Conservation (phyloP, 2,113 vertebrate species). For the Chlamydotis undulata region DNA sequence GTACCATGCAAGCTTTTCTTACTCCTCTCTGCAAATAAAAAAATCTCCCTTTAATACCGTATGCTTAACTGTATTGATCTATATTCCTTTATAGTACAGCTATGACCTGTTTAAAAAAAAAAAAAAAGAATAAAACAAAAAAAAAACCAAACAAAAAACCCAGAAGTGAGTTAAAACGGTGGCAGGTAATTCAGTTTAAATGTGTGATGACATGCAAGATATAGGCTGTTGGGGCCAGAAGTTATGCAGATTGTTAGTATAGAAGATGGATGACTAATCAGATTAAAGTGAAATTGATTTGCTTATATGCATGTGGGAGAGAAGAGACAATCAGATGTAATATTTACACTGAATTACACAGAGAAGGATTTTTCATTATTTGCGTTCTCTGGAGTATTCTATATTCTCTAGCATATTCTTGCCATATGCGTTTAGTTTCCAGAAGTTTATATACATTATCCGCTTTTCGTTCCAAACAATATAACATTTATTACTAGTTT, state of each 20-base stretch:
- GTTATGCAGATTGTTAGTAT: neutral
- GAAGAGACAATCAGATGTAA: neutral
- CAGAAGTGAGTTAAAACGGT: neutral
- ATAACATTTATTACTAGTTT: constrained; percentile 8
- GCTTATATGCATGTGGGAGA: neutral
- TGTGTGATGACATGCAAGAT: neutral
- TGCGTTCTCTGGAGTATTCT: neutral
- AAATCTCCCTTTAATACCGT: neutral
- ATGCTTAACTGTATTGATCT: neutral
- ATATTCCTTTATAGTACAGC: neutral
- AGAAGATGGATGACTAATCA: neutral
- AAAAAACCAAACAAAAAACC: too few species aligned
- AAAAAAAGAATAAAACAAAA: too few species aligned
- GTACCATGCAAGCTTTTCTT: neutral
- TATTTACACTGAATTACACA: neutral
- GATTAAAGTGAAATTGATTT: neutral
- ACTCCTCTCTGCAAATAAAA: neutral
- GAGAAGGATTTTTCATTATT: neutral
- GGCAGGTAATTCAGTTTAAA: neutral
- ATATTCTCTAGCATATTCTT: neutral
- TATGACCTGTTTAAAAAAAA: neutral
- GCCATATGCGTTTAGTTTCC: constrained; percentile 23
- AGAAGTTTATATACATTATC: constrained; percentile 36
- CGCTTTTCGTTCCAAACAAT: constrained; percentile 1
- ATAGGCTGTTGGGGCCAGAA: neutral